phyloP scores from a whole-genome alignment of 2,113 vertebrate species.

The Myanophis thanlyinensis region DNA sequence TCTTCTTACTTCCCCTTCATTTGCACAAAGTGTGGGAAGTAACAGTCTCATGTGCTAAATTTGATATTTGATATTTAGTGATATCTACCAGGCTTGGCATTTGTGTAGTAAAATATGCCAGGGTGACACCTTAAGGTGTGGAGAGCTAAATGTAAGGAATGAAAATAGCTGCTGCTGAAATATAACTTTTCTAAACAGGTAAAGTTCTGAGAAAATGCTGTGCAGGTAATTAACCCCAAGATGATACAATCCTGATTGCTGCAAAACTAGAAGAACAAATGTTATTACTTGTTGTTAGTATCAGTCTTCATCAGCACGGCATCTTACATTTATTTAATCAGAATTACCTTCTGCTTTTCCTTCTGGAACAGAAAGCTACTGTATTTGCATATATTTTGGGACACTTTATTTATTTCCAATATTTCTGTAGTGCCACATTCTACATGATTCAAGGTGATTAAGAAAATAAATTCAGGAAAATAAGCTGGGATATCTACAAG shows the following conservation, averaged over 20 bases:
- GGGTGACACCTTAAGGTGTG: not conserved
- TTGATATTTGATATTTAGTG: conserved; percentile 1
- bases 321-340: not conserved
- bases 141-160: not conserved
- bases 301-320: not conserved
- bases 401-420: not conserved
- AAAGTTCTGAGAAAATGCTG: not conserved
- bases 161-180: not conserved
- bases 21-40: not conserved
- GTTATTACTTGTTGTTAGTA: not conserved
- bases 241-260: not conserved
- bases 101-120: not conserved
- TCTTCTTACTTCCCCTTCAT: not conserved
- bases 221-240: not conserved
- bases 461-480: not conserved
- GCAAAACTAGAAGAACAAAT: not conserved
- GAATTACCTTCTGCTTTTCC: not conserved
- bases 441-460: not conserved
- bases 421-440: not conserved
- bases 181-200: not conserved
- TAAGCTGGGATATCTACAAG: not conserved
- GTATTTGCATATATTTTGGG: not conserved
- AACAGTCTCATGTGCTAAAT: not conserved
- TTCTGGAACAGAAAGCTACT: not conserved
- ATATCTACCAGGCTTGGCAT: not conserved